phyloP scores from a whole-genome alignment of 1,140 invertebrate genomes.

The Heliconius himera region DNA sequence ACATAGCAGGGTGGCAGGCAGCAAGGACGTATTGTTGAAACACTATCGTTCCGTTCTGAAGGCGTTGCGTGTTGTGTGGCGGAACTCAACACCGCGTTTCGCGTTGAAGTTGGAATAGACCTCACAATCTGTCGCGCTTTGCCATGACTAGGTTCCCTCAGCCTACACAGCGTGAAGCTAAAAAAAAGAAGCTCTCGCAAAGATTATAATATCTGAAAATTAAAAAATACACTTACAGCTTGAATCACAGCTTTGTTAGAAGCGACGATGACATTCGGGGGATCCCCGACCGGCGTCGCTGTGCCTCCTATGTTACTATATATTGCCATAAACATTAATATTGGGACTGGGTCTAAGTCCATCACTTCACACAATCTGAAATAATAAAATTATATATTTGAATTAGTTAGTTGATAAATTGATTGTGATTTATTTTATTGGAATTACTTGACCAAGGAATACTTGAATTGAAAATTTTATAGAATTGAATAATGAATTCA shows the following conservation, averaged over 20 bases:
- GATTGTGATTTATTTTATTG: background rate
- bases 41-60: background rate
- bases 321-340: constrained; percentile 87
- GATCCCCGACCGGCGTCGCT: constrained; percentile 93
- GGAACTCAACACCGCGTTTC: too few species aligned
- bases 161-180: background rate
- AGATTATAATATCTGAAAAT: background rate
- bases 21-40: background rate
- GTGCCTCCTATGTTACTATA: constrained; percentile 95
- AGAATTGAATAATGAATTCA: too few species aligned
- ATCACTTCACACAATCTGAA: constrained; percentile 40
- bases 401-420: background rate
- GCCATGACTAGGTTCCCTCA: too few species aligned
- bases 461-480: too few species aligned
- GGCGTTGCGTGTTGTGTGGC: too few species aligned
- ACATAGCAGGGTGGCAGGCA: background rate
- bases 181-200: background rate
- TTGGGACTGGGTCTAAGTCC: constrained; percentile 81
- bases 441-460: too few species aligned
- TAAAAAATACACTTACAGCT: constrained; percentile 81
- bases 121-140: too few species aligned
- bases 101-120: too few species aligned
- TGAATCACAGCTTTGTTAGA: constrained; percentile 87
- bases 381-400: background rate
- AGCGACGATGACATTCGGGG: constrained; percentile 94